Conservation (phyloP, 2,888 invertebrate species). For the Hetaerina titia region DNA sequence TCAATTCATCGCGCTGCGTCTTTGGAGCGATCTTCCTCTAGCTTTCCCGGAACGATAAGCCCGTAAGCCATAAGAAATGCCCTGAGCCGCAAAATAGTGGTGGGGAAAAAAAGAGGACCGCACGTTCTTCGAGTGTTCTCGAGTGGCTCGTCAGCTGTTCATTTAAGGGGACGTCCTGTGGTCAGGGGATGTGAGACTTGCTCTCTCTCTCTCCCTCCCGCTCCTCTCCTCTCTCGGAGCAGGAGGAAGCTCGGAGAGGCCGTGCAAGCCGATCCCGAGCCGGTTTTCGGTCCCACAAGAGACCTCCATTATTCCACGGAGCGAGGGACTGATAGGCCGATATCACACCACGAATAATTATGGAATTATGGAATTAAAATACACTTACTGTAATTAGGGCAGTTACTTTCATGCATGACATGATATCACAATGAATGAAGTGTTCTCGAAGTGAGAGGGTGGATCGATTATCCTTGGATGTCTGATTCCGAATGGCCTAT, state of each 20-base stretch:
- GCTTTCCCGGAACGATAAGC: slow-evolving; percentile 9
- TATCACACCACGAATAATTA: slow-evolving; percentile 39
- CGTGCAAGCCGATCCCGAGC: slow-evolving; percentile 38
- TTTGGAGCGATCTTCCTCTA: neutral
- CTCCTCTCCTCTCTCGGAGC: neutral
- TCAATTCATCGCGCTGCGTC: neutral
- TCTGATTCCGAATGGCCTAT: too few relatives aligned
- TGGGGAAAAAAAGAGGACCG: neutral
- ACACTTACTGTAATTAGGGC: neutral
- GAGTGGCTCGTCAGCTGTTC: slow-evolving; percentile 64
- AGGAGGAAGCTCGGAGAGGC: neutral
- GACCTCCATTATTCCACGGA: slow-evolving; percentile 30
- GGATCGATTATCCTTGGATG: too few relatives aligned
- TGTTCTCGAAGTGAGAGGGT: too few relatives aligned
- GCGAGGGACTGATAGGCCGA: neutral
- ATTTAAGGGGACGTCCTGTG: slow-evolving; percentile 63
- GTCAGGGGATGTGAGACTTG: slow-evolving; percentile 50
- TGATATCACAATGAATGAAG: too few relatives aligned
- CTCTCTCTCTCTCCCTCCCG: too few relatives aligned
- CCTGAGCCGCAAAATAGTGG: slow-evolving; percentile 15
- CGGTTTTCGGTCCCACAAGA: slow-evolving; percentile 61
- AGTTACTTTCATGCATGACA: neutral
- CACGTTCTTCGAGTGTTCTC: slow-evolving; percentile 32
- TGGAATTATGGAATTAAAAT: neutral
- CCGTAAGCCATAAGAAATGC: slow-evolving; percentile 32